Evolutionary conservation across 2,888 invertebrate species (phyloP).

Genomic region (Scrobipalpa costella): DNA sequence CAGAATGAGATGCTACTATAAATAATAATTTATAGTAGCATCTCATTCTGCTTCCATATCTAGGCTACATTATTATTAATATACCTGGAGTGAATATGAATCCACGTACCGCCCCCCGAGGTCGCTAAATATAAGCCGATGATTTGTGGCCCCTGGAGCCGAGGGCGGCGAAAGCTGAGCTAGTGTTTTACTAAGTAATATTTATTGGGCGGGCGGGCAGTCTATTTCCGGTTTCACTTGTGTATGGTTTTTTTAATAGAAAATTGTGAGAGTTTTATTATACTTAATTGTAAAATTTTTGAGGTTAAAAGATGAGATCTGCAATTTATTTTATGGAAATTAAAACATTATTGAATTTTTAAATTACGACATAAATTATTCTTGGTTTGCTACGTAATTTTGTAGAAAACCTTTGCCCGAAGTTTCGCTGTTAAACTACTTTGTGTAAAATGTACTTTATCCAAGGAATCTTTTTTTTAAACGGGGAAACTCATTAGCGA

Average conservation of each 20-base stretch:
- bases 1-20: neutral
- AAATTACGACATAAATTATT: too few species aligned
- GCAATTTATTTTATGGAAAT: too few species aligned
- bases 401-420: too few species aligned
- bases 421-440: too few species aligned
- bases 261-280: neutral
- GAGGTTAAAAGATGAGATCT: neutral
- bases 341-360: too few species aligned
- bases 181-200: conserved; percentile 34
- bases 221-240: neutral
- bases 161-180: conserved; percentile 35
- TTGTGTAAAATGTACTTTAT: too few species aligned
- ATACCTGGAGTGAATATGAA: conserved; percentile 13
- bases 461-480: too few species aligned
- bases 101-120: neutral
- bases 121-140: conserved; percentile 14
- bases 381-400: too few species aligned
- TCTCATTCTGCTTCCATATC: neutral
- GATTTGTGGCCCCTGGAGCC: conserved; percentile 23
- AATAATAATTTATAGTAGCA: neutral
- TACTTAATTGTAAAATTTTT: too few species aligned
- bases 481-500: too few species aligned
- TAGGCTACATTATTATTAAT: neutral
- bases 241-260: conserved; percentile 5
- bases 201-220: conserved; percentile 16